Evolutionary conservation across 92 coral and sea anemone species (phyloP), one percentile per base, ranked within the genome.

Genomic region (Siderastrea radians): DNA sequence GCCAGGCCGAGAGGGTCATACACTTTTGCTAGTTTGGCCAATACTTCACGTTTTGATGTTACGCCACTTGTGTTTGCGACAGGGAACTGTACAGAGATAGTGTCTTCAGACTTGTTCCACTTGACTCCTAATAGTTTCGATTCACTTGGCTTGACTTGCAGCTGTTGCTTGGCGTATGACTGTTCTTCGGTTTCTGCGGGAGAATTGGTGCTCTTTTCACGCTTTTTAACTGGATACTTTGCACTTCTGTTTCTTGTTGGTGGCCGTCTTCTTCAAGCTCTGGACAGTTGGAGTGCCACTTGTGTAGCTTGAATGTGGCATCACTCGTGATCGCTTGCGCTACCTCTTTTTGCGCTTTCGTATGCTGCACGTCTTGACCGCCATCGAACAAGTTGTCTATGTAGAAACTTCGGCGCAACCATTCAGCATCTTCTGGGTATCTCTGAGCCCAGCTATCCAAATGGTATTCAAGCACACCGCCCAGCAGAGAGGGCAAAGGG

Each of bases 371-470:
- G 49, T 70, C 19, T 67, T 71, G 66, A 48, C 80, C 80, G 14
- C 90, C 90, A 12, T 85, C 79, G 46, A 86, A 70, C 63, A 86
- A 79, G 80, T 78, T 80, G 58, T 78, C 90, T 13, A 86, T 74
- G n/a, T 70, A 86, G 70, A 78, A 74, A 52, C 90, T 79, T 50
- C 63, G 85, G 76, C 90, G 84, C 60, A 86, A 79, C 15, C 62
- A 16, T n/a, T 68, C 85, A 17, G 58, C 83, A 26, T 66, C 49
- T 45, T 78, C 84, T 26, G 79, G 75, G 59, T 75, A 78, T 54
- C 45, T 86, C 64, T 68, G 79, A 7, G 49, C 80, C 85, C 90
- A 86, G 78, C 79, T 61, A 14, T 86, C 90, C 0, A 78, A 54
- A 64, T 86, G 85, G n/a, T 70, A 72, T 61, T 86, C 90, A 78